Evolutionary conservation across 2,113 vertebrate species (phyloP).

Genomic region (Bubo bubo): DNA sequence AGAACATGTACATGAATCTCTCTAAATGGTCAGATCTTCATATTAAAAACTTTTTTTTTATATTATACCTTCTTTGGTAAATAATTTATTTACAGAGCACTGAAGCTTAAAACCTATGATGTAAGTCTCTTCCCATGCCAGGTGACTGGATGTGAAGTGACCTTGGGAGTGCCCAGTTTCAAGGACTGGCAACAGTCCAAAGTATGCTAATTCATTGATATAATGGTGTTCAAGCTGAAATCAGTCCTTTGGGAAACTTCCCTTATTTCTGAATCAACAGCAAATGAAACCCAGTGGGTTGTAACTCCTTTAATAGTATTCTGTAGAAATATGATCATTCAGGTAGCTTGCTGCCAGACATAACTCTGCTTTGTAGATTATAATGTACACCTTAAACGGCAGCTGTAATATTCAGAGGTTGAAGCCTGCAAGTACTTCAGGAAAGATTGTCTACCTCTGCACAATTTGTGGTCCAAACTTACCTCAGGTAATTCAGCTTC

Average conservation of each 20-base stretch:
- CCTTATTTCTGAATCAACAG: background rate
- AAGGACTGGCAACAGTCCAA: background rate
- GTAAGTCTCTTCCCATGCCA: background rate
- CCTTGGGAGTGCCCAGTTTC: background rate
- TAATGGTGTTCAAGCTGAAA: background rate
- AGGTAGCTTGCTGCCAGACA: background rate
- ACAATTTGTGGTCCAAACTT: background rate
- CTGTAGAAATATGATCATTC: background rate
- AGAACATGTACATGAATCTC: background rate
- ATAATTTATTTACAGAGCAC: background rate
- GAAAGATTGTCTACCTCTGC: background rate
- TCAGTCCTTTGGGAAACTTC: background rate
- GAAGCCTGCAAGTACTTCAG: background rate
- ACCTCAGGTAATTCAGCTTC: background rate
- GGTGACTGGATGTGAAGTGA: background rate
- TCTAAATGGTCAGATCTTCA: background rate
- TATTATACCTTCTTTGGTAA: background rate
- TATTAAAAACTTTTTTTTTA: background rate
- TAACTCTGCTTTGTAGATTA: background rate
- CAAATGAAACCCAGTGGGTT: background rate
- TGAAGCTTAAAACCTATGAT: background rate
- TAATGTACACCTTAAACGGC: background rate
- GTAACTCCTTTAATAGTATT: background rate
- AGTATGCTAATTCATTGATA: background rate
- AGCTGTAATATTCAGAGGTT: background rate